These are phyloP conservation scores for Amphimedon queenslandica DNA, from an alignment of 37 sponge, comb jelly and placozoan genomes.

Conservation along the genomic window DNA sequence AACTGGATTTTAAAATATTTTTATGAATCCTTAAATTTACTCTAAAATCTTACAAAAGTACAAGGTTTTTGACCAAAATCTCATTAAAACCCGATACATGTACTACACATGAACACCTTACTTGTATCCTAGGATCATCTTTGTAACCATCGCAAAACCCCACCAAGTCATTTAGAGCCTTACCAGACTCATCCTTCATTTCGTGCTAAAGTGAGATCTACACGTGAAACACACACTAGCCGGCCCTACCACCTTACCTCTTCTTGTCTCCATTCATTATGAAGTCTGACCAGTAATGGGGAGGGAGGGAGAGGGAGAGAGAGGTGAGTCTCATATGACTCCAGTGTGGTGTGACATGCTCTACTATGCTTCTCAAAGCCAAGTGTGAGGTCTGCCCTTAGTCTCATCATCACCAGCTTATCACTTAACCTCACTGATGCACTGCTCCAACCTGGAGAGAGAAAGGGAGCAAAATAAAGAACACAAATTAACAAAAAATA, in stretches of 20 bases:
- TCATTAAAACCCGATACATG: not conserved
- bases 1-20: too few species aligned
- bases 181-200: not conserved
- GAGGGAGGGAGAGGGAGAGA: conserved; percentile 42
- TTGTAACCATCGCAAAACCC: not conserved
- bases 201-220: not conserved
- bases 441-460: conserved; percentile 28
- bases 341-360: not conserved
- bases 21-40: too few species aligned
- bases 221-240: not conserved
- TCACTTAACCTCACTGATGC: conserved; percentile 9
- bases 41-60: too few species aligned
- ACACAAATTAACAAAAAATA: not conserved
- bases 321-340: conserved; percentile 7
- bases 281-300: not conserved
- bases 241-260: conserved; percentile 4
- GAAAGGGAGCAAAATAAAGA: not conserved
- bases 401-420: conserved; percentile 20
- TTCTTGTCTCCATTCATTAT: not conserved
- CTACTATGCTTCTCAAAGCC: conserved; percentile 10
- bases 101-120: not conserved
- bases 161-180: not conserved
- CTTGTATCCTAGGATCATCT: not conserved
- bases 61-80: too few species aligned
- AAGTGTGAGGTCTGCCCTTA: conserved; percentile 17